phyloP scores from a whole-genome alignment of 2,113 vertebrate genomes.

The Muscicapa adusta region DNA sequence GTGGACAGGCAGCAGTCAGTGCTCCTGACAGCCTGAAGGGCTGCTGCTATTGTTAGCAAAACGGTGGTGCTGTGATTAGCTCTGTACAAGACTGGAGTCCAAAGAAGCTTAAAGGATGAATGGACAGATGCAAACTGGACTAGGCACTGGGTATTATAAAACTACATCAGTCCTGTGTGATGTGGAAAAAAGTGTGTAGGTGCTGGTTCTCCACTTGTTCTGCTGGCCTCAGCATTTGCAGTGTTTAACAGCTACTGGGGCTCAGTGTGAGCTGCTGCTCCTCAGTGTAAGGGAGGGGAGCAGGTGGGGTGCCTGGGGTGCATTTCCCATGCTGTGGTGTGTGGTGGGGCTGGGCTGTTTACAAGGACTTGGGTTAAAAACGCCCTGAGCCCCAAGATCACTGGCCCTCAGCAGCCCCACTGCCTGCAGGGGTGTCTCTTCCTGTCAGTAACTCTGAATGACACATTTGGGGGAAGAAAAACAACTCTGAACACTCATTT shows the following conservation, averaged over 20 bases:
- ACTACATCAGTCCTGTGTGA: neutral
- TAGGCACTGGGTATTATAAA: neutral
- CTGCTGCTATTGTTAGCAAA: constrained; percentile 9
- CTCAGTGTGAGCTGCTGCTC: neutral
- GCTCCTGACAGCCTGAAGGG: neutral
- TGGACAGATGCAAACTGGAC: neutral
- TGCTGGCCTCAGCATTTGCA: neutral
- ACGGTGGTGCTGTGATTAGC: neutral
- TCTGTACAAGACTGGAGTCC: neutral
- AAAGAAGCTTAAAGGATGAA: constrained; percentile 30
- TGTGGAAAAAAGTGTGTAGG: neutral
- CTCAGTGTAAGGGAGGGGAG: neutral
- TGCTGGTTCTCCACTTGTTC: neutral
- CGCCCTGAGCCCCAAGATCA: neutral
- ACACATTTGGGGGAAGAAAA: neutral
- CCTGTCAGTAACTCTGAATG: neutral
- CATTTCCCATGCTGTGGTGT: neutral
- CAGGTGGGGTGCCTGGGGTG: rapidly evolving
- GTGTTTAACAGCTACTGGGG: neutral
- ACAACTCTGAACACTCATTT: neutral
- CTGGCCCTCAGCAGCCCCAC: neutral
- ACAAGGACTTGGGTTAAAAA: neutral
- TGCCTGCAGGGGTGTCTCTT: neutral
- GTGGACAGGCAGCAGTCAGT: neutral
- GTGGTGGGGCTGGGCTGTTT: neutral